These are phyloP conservation scores for Lethenteron camtschaticum DNA, from an alignment of 2,113 vertebrate genomes.

Conservation along the genomic window DNA sequence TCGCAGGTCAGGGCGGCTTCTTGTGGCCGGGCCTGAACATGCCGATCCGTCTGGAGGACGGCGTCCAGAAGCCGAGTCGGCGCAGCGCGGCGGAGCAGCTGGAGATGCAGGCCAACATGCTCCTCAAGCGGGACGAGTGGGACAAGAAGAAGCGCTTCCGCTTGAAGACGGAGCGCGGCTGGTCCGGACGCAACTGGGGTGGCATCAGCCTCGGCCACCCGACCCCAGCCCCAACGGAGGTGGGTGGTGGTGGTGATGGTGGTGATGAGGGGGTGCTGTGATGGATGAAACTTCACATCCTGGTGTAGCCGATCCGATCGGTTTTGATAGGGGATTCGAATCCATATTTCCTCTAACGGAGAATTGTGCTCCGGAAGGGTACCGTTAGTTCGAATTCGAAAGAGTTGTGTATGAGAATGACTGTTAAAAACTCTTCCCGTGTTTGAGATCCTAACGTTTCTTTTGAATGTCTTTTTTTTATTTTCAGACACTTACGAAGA, in stretches of 20 bases:
- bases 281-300: too few species aligned
- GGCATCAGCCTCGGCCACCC: conserved; percentile 52
- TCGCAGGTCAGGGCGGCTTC: conserved; percentile 45
- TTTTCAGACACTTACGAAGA: conserved; percentile 55
- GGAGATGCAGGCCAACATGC: conserved; percentile 28
- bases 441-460: conserved; percentile 3
- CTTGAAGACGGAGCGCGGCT: conserved; percentile 56
- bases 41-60: conserved; percentile 31
- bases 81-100: conserved; percentile 36
- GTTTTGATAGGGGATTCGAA: too few species aligned
- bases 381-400: too few species aligned
- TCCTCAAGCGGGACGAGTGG: conserved; percentile 42
- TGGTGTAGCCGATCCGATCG: too few species aligned
- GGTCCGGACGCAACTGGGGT: conserved; percentile 64
- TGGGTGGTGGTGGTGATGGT: conserved; percentile 15
- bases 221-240: conserved; percentile 75
- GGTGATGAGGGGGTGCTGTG: too few species aligned
- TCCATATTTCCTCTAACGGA: too few species aligned
- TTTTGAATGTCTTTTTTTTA: conserved; percentile 11
- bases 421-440: neutral
- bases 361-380: too few species aligned
- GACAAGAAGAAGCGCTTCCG: conserved; percentile 40
- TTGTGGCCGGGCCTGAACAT: conserved; percentile 77
- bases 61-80: conserved; percentile 23
- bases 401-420: too few species aligned